Evolutionary conservation across 2,113 vertebrate species (phyloP), one percentile per base, ranked within the genome.

Genomic region (Osmerus mordax): DNA sequence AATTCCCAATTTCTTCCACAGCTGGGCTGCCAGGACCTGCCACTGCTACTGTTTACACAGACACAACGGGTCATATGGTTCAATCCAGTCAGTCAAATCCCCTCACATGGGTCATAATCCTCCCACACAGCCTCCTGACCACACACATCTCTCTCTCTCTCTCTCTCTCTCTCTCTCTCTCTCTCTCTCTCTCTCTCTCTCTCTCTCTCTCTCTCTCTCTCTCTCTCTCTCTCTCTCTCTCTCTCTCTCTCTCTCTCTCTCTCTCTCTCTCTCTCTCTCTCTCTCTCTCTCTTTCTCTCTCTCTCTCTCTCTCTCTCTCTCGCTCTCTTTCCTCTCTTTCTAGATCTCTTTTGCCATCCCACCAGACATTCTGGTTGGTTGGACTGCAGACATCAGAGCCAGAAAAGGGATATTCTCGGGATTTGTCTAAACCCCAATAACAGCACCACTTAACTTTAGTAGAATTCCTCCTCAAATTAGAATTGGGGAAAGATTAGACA

Each of bases 91-190:
- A 86, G 65, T 84, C 83, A 79, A 88, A 88, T 84, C 89, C 80
- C 71, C 80, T 87, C 86, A 86, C 82, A 84, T 81, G 85, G 77
- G 70, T 70, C 56, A 81, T 91, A 91, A 91, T 91, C 89, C 85
- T 67, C 78, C 82, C 77, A 47, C 79, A 85, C 87, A 87, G 86
- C 78, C 80, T 84, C 78, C 85, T 84, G 80, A 84, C 78, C 77
- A 70, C 58, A 79, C 63, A 61, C 29, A 62, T 76, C 61, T 23
- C 47, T 63, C 64, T 60, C n/a, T 62, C 67, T 23, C 47, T 63
- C 64, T 60, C n/a, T 62, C 67, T 47, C 13, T 16, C 2, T 53
- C 21, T 23, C 25, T 21, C 3, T 55, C 19, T 62, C 6, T 28
- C 51, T 11, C 23, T 23, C 23, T 23, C 23, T 62, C 67, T 3